These are phyloP conservation scores for Luehdorfia chinensis DNA, from an alignment of 1,140 invertebrate species.

Conservation along the genomic window DNA sequence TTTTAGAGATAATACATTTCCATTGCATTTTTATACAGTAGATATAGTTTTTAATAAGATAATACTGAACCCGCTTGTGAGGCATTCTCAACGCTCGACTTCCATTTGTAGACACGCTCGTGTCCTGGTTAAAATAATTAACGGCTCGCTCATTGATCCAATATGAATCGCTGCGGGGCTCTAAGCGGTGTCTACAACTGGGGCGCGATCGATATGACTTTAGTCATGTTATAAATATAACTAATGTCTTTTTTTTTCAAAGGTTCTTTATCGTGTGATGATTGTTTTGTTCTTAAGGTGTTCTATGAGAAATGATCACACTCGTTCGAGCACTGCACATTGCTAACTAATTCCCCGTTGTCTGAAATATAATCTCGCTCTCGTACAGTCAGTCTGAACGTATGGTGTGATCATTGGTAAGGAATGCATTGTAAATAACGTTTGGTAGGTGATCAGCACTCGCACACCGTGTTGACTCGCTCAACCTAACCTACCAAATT, in stretches of 20 bases:
- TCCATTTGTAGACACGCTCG: background rate
- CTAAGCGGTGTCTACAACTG: background rate
- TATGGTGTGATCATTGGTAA: slow-evolving; percentile 45
- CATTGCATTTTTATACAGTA: too few relatives aligned
- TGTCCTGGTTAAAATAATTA: background rate
- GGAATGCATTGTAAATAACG: slow-evolving; percentile 74
- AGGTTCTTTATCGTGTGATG: slow-evolving; percentile 63
- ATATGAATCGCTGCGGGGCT: background rate
- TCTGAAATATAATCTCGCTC: too few relatives aligned
- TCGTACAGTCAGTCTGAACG: background rate
- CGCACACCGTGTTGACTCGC: slow-evolving; percentile 46
- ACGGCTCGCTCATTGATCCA: background rate
- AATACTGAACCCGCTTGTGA: slow-evolving; percentile 5
- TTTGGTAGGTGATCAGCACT: slow-evolving; percentile 61
- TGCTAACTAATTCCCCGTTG: too few relatives aligned
- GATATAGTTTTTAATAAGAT: too few relatives aligned
- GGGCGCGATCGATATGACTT: slow-evolving; percentile 8
- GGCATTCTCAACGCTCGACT: background rate
- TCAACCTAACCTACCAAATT: slow-evolving; percentile 54
- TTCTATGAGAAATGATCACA: slow-evolving; percentile 48
- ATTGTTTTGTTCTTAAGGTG: slow-evolving; percentile 63
- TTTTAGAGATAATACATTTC: too few relatives aligned
- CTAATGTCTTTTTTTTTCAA: slow-evolving; percentile 61
- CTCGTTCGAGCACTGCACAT: slow-evolving; percentile 33
- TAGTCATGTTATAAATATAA: slow-evolving; percentile 49